Percentiles rank a stretch among this genome's conserved stretches.
phyloP scores from a whole-genome alignment of 2,797 vertebrate genomes.

The Tarsius wallacei region DNA sequence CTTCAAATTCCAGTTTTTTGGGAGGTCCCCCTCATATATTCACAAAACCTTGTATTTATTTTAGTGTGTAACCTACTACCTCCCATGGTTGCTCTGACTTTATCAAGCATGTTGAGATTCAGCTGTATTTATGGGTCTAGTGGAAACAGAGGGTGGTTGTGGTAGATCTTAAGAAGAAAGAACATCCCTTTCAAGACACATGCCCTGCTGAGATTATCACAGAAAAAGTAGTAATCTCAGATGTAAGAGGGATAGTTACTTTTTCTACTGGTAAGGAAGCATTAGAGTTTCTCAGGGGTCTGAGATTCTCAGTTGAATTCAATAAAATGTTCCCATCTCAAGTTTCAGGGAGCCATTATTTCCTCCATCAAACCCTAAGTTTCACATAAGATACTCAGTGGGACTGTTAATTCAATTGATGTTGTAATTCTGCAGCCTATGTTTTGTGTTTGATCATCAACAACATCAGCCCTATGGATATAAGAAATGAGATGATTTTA shows the following conservation, averaged over 20 bases:
- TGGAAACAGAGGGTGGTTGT: not conserved
- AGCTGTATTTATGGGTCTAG: not conserved
- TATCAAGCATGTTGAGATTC: not conserved
- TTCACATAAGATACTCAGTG: not conserved
- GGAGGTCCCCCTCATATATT: not conserved
- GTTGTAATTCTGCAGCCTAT: not conserved
- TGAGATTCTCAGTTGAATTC: not conserved
- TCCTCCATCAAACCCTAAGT: not conserved
- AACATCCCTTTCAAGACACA: not conserved
- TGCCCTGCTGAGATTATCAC: not conserved
- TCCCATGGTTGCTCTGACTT: not conserved
- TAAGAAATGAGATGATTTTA: slow-evolving; percentile 33
- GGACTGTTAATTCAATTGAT: not conserved
- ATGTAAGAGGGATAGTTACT: not conserved
- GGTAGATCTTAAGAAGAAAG: slow-evolving; percentile 12
- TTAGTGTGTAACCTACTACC: not conserved
- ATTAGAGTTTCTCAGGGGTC: not conserved
- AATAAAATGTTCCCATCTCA: not conserved
- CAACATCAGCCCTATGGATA: not conserved
- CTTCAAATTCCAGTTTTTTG: too few species aligned
- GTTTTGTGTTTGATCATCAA: slow-evolving; percentile 25
- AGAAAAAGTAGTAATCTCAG: not conserved
- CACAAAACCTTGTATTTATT: not conserved
- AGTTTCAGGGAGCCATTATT: not conserved
- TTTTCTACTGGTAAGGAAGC: not conserved